A percentile compares a stretch with the other conserved stretches of the same genome.
Conservation (phyloP, 2,888 invertebrate species). For the Amphipyra berbera region DNA sequence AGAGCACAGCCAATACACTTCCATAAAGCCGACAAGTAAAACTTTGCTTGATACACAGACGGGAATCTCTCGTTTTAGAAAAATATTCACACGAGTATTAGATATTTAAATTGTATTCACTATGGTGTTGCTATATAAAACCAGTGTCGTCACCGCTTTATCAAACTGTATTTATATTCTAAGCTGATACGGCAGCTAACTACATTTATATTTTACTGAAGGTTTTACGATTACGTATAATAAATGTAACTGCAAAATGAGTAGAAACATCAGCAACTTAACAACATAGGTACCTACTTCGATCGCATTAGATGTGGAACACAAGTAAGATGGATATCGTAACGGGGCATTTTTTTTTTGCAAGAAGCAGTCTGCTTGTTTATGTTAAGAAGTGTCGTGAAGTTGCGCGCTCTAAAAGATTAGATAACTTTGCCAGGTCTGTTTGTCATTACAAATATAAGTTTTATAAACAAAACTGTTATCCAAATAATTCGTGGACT, state of each 20-base stretch:
- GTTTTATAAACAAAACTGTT: conserved; percentile 32
- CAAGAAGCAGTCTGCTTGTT: conserved; percentile 27
- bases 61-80: conserved; percentile 23
- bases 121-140: conserved; percentile 30
- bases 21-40: conserved; percentile 38
- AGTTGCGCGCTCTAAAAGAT: conserved; percentile 50
- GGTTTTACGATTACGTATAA: conserved; percentile 16
- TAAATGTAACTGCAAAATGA: conserved; percentile 4
- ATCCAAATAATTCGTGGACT: conserved; percentile 46
- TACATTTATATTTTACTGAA: conserved; percentile 32
- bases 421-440: conserved; percentile 34
- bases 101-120: conserved; percentile 47
- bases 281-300: too few species aligned
- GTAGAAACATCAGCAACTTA: not conserved
- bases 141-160: conserved; percentile 44
- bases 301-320: conserved; percentile 7
- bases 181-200: conserved; percentile 44
- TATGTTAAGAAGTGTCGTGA: conserved; percentile 38
- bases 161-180: conserved; percentile 47
- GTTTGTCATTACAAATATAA: conserved; percentile 34
- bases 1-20: conserved; percentile 37
- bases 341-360: conserved; percentile 30
- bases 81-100: conserved; percentile 35
- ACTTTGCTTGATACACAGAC: conserved; percentile 22
- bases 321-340: conserved; percentile 24